phyloP scores from a whole-genome alignment of 2,797 vertebrate species.

The Scomberomorus guttatus region DNA sequence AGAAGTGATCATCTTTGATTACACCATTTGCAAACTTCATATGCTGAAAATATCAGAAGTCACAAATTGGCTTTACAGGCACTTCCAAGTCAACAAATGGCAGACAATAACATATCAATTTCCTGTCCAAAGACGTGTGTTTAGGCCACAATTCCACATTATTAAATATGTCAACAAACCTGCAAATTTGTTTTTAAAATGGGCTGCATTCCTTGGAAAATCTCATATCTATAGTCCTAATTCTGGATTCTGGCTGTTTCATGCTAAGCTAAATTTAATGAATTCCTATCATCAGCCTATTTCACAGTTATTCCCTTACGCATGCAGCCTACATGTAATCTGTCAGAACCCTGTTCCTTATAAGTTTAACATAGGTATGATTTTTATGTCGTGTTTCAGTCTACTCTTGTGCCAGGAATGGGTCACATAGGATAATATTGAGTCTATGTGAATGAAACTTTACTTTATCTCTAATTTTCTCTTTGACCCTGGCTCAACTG shows the following conservation, averaged over 20 bases:
- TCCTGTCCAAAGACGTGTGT: neutral
- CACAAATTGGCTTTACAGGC: neutral
- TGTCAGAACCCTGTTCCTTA: neutral
- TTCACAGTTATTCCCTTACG: too few species aligned
- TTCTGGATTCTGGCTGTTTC: constrained; percentile 5
- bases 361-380: neutral
- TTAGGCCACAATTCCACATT: neutral
- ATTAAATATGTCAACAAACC: neutral
- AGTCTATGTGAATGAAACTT: neutral
- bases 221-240: neutral
- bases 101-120: neutral
- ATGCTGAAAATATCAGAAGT: constrained; percentile 10
- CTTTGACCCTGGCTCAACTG: neutral
- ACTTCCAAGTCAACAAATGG: neutral
- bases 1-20: constrained; percentile 25
- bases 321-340: neutral
- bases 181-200: neutral
- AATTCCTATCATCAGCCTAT: too few species aligned
- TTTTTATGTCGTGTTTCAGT: constrained; percentile 8
- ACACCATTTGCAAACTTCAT: constrained; percentile 23
- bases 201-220: neutral
- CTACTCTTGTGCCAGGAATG: neutral
- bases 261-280: too few species aligned
- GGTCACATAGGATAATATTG: neutral
- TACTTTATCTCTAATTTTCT: neutral